phyloP scores from a whole-genome alignment of 1,140 invertebrate genomes.

The Saccostrea cuccullata region DNA sequence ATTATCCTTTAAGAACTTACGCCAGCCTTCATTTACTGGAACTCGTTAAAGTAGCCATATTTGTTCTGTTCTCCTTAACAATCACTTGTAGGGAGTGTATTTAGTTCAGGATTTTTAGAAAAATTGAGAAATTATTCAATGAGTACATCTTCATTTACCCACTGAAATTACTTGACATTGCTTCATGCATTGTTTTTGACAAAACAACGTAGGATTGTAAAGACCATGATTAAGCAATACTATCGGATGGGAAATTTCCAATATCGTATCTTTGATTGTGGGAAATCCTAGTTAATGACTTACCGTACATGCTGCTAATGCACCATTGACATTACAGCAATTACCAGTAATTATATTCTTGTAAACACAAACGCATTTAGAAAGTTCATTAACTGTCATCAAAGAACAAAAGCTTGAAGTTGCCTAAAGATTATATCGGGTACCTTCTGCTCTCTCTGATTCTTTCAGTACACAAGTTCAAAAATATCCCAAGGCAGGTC shows the following conservation, averaged over 20 bases:
- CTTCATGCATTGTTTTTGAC: background rate
- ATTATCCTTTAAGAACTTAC: too few species aligned
- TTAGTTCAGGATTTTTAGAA: too few species aligned
- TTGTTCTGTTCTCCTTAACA: too few species aligned
- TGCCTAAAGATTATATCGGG: background rate
- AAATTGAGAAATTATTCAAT: too few species aligned
- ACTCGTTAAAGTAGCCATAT: too few species aligned
- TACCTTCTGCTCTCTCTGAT: too few species aligned
- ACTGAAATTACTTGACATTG: background rate
- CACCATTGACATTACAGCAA: background rate
- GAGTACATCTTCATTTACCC: too few species aligned
- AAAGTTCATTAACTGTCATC: background rate
- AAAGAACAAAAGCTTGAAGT: background rate
- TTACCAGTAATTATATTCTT: slow-evolving; percentile 13
- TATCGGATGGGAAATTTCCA: background rate
- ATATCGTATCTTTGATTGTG: background rate
- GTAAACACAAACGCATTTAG: background rate
- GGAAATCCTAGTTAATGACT: slow-evolving; percentile 13
- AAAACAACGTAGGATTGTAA: background rate
- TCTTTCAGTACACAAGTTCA: too few species aligned
- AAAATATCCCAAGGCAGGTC: too few species aligned
- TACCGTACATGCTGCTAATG: background rate
- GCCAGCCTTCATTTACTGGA: too few species aligned
- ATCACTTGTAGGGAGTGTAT: too few species aligned
- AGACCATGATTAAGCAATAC: background rate